Percentiles rank a stretch among this genome's conserved stretches.
phyloP scores from a whole-genome alignment of 1,140 invertebrate genomes.

The Episyrphus balteatus region DNA sequence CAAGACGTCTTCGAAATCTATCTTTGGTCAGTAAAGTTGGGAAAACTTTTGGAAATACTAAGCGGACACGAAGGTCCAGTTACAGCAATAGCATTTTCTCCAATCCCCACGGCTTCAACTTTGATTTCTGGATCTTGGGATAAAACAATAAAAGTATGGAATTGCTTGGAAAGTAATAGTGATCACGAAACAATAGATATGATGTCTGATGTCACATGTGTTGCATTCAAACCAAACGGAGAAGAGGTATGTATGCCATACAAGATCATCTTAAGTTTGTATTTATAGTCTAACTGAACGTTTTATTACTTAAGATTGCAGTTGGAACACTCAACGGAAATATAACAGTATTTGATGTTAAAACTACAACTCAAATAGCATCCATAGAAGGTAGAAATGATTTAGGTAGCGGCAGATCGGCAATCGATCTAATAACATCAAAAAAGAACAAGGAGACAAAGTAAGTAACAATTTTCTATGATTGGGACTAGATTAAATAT shows the following conservation, averaged over 20 bases:
- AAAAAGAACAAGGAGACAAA: slow-evolving; percentile 74
- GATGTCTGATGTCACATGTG: slow-evolving; percentile 68
- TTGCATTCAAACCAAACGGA: slow-evolving; percentile 80
- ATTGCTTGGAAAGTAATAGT: slow-evolving; percentile 64
- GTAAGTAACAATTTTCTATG: slow-evolving; percentile 43
- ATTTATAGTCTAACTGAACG: neutral
- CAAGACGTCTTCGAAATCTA: slow-evolving; percentile 91
- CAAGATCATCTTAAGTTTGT: neutral
- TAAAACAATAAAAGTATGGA: slow-evolving; percentile 85
- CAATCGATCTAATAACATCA: slow-evolving; percentile 78
- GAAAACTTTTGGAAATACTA: slow-evolving; percentile 79
- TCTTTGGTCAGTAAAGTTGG: slow-evolving; percentile 90
- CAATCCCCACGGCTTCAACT: slow-evolving; percentile 54
- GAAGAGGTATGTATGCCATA: slow-evolving; percentile 46
- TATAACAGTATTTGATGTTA: slow-evolving; percentile 73
- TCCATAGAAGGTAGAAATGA: slow-evolving; percentile 83
- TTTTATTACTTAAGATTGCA: slow-evolving; percentile 48
- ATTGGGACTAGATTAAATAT: too few species aligned
- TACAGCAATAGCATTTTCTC: slow-evolving; percentile 68
- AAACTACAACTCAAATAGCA: slow-evolving; percentile 56
- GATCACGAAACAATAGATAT: slow-evolving; percentile 74
- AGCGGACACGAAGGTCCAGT: slow-evolving; percentile 90
- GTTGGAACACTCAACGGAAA: slow-evolving; percentile 83
- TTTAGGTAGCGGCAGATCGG: slow-evolving; percentile 67
- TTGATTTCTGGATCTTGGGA: slow-evolving; percentile 91